Conservation (phyloP, 2,113 vertebrate genomes). For the Stegastes partitus region DNA sequence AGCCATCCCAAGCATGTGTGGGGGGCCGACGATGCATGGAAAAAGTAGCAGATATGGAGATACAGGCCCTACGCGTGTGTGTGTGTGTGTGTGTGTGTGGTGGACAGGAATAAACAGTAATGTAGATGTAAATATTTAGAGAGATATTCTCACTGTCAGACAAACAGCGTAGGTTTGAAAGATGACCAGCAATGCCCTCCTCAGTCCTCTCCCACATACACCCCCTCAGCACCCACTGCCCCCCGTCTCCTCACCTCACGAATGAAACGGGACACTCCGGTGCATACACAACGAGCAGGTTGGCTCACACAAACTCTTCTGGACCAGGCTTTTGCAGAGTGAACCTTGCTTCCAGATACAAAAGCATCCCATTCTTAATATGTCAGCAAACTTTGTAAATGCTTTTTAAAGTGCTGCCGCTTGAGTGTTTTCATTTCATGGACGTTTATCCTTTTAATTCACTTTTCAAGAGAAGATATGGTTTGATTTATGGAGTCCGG, state of each 20-base stretch:
- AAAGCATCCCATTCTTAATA: not conserved
- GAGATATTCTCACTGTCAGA: constrained; percentile 85
- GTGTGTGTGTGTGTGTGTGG: constrained; percentile 29
- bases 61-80: constrained; percentile 29
- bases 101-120: constrained; percentile 90
- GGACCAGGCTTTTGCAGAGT: not conserved
- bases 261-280: constrained; percentile 60
- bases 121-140: constrained; percentile 96
- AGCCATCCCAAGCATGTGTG: constrained; percentile 64
- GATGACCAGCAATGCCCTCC: constrained; percentile 70
- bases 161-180: constrained; percentile 79
- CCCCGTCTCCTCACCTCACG: constrained; percentile 39
- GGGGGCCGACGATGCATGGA: constrained; percentile 56
- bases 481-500: not conserved
- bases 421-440: not conserved
- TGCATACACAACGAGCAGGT: constrained; percentile 42
- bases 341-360: constrained; percentile 6
- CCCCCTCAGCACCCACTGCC: constrained; percentile 45
- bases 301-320: constrained; percentile 25
- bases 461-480: constrained; percentile 16
- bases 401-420: constrained; percentile 14
- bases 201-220: constrained; percentile 59
- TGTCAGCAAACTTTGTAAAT: not conserved
- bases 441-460: not conserved
- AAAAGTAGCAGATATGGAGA: constrained; percentile 71